Evolutionary conservation across 2,888 invertebrate species (phyloP), one percentile per base, ranked within the genome.

Genomic region (Siphlonurus alternatus): DNA sequence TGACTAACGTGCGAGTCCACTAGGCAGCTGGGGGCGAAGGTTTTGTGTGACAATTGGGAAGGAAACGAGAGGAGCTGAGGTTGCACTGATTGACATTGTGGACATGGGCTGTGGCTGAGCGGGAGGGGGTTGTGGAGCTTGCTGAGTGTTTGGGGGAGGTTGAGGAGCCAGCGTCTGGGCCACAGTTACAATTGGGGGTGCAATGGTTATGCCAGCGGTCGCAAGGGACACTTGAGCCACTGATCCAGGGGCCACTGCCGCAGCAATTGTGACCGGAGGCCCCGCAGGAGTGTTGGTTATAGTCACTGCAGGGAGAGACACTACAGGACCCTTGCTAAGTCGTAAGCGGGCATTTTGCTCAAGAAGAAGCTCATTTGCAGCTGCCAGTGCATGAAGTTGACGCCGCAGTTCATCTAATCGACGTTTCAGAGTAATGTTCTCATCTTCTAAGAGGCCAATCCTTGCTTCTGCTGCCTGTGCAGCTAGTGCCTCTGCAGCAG

Each of bases 271-370:
- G 56, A 83, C 82, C 2, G 83, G 83, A 60, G 68, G 67, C 23
- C 68, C 65, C 24, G 67, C 67, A 5, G 70, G 76, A 15, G 81
- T 79, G 67, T 80, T 80, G 3, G 83, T 81, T 10, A 83, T 79
- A 1, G 82, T 81, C 1, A 82, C 81, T 10, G 82, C 79, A 3
- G 84, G 83, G 18, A 83, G 80, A 2, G 81, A 80, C 2, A 83
- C 81, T 2, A 81, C 76, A 1, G 80, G 78, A 59, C 78, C 75
- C 67, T 78, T 79, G 19, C 77, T 74, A 67, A 85, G 78, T 25
- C 88, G 78, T 66, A 87, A 75, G 67, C 84, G 83, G 23, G 88
- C 87, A 74, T 88, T 88, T 75, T 89, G 88, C 70, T 87, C 87
- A 67, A 89, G 74, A 15, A 89, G 78, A 73, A 88, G 88, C 72